Percentiles rank a stretch among this genome's conserved stretches.
These are phyloP conservation scores for Trachelus stipa DNA, from an alignment of 2,888 invertebrate genomes.

Conservation along the genomic window DNA sequence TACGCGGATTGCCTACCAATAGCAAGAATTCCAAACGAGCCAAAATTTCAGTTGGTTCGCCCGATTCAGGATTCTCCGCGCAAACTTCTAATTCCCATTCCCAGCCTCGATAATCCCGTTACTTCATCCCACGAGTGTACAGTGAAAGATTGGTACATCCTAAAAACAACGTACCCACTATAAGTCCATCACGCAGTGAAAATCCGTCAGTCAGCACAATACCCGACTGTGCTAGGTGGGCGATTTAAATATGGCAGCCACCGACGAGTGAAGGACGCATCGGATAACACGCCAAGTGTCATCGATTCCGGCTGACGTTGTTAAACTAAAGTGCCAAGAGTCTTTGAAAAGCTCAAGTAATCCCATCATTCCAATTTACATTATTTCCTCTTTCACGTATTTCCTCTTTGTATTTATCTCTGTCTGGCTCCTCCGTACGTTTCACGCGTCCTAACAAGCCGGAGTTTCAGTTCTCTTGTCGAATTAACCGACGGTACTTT, in stretches of 20 bases:
- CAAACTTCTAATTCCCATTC: neutral
- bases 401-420: neutral
- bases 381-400: neutral
- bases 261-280: neutral
- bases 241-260: neutral
- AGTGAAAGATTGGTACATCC: neutral
- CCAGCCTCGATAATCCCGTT: neutral
- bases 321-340: neutral
- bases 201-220: neutral
- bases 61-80: neutral
- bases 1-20: neutral
- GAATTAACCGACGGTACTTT: neutral
- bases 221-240: neutral
- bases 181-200: neutral
- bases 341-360: neutral
- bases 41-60: neutral
- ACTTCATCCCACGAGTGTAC: neutral
- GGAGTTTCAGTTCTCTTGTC: neutral
- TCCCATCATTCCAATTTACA: neutral
- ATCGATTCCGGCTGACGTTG: neutral
- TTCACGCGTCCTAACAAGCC: neutral
- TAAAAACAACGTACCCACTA: neutral
- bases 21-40: neutral
- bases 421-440: neutral
- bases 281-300: neutral